These are phyloP conservation scores for Hippasteria phrygiana DNA, from an alignment of 53 echinoderm and acorn worm genomes.

Conservation along the genomic window DNA sequence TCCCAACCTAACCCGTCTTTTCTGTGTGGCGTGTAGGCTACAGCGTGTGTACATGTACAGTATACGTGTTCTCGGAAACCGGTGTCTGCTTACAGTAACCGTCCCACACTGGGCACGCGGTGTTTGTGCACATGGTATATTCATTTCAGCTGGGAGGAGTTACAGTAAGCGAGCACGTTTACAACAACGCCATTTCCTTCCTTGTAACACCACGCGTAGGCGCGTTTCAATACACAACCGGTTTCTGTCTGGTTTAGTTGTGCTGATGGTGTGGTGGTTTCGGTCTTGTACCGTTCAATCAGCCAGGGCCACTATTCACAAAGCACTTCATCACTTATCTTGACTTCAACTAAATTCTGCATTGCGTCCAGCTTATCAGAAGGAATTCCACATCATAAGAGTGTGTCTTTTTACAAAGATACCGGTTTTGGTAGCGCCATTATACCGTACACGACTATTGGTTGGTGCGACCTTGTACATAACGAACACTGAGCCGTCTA, in stretches of 20 bases:
- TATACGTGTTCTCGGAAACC: slow-evolving; percentile 17
- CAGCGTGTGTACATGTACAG: too few species aligned
- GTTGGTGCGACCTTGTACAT: too few species aligned
- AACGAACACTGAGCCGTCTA: too few species aligned
- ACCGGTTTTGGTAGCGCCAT: too few species aligned
- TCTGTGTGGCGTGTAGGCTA: slow-evolving; percentile 5
- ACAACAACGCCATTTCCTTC: slow-evolving; percentile 56
- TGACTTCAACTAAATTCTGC: too few species aligned
- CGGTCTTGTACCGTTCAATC: neutral
- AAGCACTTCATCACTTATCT: neutral
- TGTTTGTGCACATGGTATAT: slow-evolving; percentile 13
- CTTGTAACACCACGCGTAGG: neutral
- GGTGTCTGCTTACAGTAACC: slow-evolving; percentile 34
- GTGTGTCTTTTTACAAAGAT: too few species aligned
- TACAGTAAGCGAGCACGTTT: slow-evolving; percentile 1
- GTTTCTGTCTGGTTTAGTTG: slow-evolving; percentile 13
- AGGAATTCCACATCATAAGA: too few species aligned
- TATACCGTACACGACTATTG: too few species aligned
- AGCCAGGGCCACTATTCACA: neutral
- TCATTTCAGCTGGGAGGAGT: slow-evolving; percentile 28
- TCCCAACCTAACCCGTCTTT: slow-evolving; percentile 23
- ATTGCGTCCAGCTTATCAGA: too few species aligned
- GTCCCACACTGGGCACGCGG: neutral
- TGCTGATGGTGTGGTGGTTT: neutral
- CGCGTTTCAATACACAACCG: slow-evolving; percentile 51